These are phyloP conservation scores for Argyra leucocephala DNA, from an alignment of 2,888 invertebrate genomes.

Conservation along the genomic window DNA sequence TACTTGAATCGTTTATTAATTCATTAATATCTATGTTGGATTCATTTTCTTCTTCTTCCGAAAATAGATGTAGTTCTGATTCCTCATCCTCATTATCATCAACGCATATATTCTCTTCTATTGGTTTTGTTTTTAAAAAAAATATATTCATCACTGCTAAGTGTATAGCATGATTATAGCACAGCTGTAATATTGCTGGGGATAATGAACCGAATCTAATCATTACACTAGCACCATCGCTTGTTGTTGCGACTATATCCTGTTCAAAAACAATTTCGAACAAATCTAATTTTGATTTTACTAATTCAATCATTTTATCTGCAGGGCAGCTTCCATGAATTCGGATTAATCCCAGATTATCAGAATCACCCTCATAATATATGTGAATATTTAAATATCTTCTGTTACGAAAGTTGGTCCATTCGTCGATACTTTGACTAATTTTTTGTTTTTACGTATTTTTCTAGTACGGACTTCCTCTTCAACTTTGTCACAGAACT, in stretches of 20 bases:
- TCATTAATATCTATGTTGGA: not conserved
- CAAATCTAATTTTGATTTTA: constrained; percentile 7
- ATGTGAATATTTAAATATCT: constrained; percentile 9
- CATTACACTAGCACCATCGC: constrained; percentile 13
- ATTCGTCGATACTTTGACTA: not conserved
- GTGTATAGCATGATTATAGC: constrained; percentile 14
- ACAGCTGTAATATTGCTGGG: constrained; percentile 9
- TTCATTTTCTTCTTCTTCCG: constrained; percentile 6
- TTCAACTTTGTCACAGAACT: not conserved
- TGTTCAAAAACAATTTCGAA: constrained; percentile 6
- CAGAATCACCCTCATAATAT: constrained; percentile 2
- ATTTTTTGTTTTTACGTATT: not conserved
- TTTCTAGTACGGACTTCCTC: not conserved
- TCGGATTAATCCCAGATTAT: constrained; percentile 9
- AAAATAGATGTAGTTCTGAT: not conserved
- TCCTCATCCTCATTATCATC: not conserved
- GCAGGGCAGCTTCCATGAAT: constrained; percentile 13
- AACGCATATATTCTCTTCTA: not conserved
- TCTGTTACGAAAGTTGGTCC: not conserved
- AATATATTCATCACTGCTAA: constrained; percentile 9
- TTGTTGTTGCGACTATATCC: constrained; percentile 13
- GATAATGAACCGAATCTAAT: constrained; percentile 12
- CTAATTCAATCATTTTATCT: constrained; percentile 10
- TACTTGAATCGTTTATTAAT: not conserved
- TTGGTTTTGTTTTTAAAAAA: not conserved